Evolutionary conservation across 2,888 invertebrate genomes (phyloP), one percentile per base, ranked within the genome.

Genomic region (Cosmia trapezina): DNA sequence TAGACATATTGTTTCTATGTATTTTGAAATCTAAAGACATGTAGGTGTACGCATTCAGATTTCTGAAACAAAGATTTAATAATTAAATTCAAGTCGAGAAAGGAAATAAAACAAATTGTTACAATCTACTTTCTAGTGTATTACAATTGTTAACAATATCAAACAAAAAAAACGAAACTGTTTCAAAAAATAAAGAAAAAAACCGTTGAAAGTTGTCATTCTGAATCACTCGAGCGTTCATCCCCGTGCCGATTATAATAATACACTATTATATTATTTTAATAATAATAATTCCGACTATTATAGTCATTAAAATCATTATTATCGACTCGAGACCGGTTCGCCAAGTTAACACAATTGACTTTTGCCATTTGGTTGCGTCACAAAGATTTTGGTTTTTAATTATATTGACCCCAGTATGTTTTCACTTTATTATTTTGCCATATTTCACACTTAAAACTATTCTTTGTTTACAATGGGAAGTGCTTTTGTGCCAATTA

Each of bases 291-390:
- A 93, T 93, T 89, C 85, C 85, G 78, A 87, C 90, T 88, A 92
- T 93, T 93, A 94, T 93, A 93, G 93, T 92, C 92, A 94, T 94
- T 94, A 93, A 92, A 93, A 91, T 94, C 90, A 93, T 93, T 93
- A 93, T 91, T 89, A 90, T 87, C 80, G 90, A 83, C 78, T 77
- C 73, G 83, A 80, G 86, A 86, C 86, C 91, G 92, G 90, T 92
- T 90, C 89, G 89, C 84, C 81, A 90, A 89, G 77, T 91, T 90
- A 92, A 91, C 90, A 96, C 95, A 95, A 96, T 96, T 92, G 94
- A 95, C 95, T 96, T 93, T 95, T 96, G 93, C 94, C 95, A 91
- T 94, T 94, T 91, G 91, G 93, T 81, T 95, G 95, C 78, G 68
- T 94, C 87, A 92, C 94, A 96, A 96, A 95, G 95, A 95, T 92